phyloP scores from a whole-genome alignment of 2,113 vertebrate genomes.

The Dipodomys spectabilis region DNA sequence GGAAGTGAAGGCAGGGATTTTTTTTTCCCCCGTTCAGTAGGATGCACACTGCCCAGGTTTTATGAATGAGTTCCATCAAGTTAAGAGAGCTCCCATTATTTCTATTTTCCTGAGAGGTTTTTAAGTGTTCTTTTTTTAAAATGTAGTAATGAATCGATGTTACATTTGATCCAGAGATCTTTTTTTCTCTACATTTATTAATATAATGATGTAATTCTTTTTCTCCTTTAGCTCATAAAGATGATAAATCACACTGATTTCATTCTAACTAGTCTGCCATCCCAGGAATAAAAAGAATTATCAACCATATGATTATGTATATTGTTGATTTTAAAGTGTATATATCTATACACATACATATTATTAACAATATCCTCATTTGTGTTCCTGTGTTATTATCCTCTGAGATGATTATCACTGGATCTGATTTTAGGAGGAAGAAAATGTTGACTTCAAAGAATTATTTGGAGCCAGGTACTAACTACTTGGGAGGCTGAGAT shows the following conservation, averaged over 20 bases:
- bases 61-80: not conserved
- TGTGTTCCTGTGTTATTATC: not conserved
- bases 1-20: not conserved
- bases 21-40: too few relatives aligned
- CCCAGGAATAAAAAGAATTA: constrained; percentile 12
- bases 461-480: not conserved
- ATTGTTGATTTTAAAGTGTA: not conserved
- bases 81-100: not conserved
- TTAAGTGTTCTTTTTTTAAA: not conserved
- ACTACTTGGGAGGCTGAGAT: too few relatives aligned
- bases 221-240: not conserved
- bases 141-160: not conserved
- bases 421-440: not conserved
- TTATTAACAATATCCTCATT: not conserved
- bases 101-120: not conserved
- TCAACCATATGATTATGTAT: not conserved
- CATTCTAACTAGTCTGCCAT: not conserved
- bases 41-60: not conserved
- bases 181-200: not conserved
- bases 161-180: constrained; percentile 14
- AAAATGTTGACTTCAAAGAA: not conserved
- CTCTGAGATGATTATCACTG: not conserved
- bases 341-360: not conserved
- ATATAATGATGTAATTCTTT: not conserved
- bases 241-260: not conserved